Evolutionary conservation across 2,113 vertebrate species (phyloP).

Genomic region (human): DNA sequence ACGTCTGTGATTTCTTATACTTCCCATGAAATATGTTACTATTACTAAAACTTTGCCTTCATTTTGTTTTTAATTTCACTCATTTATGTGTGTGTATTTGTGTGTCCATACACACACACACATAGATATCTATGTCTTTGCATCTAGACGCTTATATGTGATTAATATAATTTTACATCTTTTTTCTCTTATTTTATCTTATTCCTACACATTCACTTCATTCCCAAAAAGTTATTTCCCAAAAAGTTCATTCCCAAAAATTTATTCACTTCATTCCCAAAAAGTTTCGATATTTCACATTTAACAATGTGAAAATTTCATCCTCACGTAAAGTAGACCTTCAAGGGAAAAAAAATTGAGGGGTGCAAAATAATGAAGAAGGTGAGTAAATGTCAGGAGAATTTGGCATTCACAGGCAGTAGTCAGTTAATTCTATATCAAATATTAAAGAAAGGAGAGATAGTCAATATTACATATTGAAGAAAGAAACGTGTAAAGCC

Average conservation of each 20-base stretch:
- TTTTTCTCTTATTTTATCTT: not conserved
- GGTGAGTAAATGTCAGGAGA: not conserved
- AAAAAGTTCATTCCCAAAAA: not conserved
- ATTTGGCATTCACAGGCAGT: not conserved
- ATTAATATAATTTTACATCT: not conserved
- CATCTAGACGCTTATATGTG: not conserved
- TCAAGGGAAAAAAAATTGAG: not conserved
- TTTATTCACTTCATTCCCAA: not conserved
- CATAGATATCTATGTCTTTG: not conserved
- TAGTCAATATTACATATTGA: not conserved
- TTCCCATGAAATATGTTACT: not conserved
- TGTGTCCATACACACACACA: not conserved
- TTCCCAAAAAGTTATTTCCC: not conserved
- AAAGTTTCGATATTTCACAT: not conserved
- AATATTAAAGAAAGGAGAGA: slow-evolving; percentile 26
- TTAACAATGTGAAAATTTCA: not conserved
- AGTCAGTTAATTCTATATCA: not conserved
- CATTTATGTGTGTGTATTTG: not conserved
- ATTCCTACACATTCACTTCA: not conserved
- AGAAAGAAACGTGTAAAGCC: not conserved
- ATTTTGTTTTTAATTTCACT: not conserved
- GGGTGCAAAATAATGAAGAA: not conserved
- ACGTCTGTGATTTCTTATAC: not conserved
- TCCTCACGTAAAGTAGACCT: not conserved
- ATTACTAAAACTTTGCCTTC: not conserved